These are phyloP conservation scores for Aphyosemion australe DNA, from an alignment of 2,113 vertebrate species.

Conservation along the genomic window DNA sequence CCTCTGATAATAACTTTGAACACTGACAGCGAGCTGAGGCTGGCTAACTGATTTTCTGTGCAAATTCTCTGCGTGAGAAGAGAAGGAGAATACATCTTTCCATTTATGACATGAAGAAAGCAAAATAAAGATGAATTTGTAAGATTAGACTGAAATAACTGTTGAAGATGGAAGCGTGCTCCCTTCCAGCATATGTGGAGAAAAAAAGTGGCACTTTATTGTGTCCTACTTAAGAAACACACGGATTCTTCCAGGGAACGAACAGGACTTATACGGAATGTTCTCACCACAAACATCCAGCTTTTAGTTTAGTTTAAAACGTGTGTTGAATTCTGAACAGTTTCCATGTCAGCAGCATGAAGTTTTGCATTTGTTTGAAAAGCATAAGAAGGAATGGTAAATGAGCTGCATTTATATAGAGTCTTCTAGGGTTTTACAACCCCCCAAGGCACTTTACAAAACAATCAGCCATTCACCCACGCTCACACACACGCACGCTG, in stretches of 20 bases:
- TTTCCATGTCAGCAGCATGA: neutral
- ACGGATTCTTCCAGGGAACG: neutral
- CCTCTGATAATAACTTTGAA: conserved; percentile 58
- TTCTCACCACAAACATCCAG: neutral
- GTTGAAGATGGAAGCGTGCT: neutral
- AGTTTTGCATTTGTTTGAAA: too few species aligned
- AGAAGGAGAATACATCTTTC: conserved; percentile 23
- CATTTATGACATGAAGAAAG: conserved; percentile 16
- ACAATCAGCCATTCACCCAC: too few species aligned
- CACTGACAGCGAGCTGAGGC: conserved; percentile 39
- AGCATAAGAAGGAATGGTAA: too few species aligned
- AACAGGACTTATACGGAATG: neutral
- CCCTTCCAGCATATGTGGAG: neutral
- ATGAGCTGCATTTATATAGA: too few species aligned
- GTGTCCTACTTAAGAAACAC: neutral
- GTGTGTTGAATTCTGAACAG: too few species aligned
- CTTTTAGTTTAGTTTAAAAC: too few species aligned
- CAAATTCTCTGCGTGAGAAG: conserved; percentile 35
- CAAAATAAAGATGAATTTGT: conserved; percentile 8
- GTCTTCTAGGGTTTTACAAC: too few species aligned
- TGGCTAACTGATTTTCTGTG: conserved; percentile 29
- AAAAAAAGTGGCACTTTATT: conserved; percentile 15
- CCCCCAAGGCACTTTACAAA: too few species aligned
- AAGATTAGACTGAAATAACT: conserved; percentile 1
- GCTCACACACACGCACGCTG: too few species aligned